Conservation (phyloP, 2,113 vertebrate species). For the Diphyllodes magnificus region DNA sequence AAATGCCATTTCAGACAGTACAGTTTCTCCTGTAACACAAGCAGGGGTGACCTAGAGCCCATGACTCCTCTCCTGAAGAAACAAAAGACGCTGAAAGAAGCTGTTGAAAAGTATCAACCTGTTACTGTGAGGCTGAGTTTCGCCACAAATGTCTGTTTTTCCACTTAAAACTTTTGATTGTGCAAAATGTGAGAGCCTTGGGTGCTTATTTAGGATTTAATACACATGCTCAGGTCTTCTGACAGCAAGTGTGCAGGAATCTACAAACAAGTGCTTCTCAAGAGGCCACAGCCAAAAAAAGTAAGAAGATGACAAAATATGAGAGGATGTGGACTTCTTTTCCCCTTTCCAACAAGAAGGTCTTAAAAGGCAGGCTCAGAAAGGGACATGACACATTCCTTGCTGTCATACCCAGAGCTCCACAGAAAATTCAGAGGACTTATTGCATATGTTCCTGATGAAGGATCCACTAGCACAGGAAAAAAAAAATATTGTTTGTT, state of each 20-base stretch:
- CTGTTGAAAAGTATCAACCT: not conserved
- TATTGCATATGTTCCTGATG: not conserved
- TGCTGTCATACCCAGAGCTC: not conserved
- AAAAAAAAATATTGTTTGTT: not conserved
- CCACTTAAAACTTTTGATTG: not conserved
- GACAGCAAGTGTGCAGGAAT: not conserved
- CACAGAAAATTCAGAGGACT: not conserved
- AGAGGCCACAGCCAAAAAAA: not conserved
- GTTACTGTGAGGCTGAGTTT: not conserved
- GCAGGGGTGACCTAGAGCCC: not conserved
- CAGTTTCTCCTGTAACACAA: not conserved
- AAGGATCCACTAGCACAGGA: not conserved
- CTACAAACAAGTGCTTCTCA: not conserved
- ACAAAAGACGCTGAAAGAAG: not conserved
- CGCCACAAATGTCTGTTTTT: not conserved
- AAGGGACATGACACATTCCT: not conserved
- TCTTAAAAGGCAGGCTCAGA: not conserved
- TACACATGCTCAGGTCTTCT: not conserved
- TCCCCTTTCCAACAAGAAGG: not conserved
- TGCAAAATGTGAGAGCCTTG: not conserved
- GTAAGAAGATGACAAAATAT: not conserved
- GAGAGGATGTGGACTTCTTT: not conserved
- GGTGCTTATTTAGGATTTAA: not conserved
- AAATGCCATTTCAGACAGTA: not conserved
- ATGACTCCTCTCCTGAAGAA: not conserved